These are phyloP conservation scores for Zaprionus ornatus DNA, from an alignment of 1,140 invertebrate genomes.

Conservation along the genomic window DNA sequence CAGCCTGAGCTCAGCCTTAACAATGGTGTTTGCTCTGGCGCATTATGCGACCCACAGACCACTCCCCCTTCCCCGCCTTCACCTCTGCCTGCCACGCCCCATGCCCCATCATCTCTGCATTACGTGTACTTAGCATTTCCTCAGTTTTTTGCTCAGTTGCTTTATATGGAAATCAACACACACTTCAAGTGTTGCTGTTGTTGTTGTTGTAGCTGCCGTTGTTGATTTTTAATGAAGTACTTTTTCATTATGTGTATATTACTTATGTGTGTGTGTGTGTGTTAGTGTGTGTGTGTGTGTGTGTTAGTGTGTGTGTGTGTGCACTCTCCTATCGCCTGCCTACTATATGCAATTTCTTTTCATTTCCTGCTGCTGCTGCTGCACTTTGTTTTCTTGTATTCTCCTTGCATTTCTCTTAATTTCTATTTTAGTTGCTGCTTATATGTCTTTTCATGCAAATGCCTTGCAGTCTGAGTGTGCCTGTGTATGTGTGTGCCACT, in stretches of 20 bases:
- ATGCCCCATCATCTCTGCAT: slow-evolving; percentile 8
- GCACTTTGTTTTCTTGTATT: slow-evolving; percentile 32
- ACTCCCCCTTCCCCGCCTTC: not conserved
- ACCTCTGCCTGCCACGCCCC: not conserved
- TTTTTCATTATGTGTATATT: slow-evolving; percentile 72
- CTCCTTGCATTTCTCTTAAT: slow-evolving; percentile 62
- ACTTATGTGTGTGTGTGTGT: slow-evolving; percentile 13
- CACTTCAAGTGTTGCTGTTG: slow-evolving; percentile 55
- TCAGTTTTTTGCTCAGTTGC: slow-evolving; percentile 56
- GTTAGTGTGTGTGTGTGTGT: not conserved
- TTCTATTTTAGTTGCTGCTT: slow-evolving; percentile 70
- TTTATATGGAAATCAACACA: slow-evolving; percentile 79
- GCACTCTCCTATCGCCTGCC: not conserved
- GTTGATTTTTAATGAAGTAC: slow-evolving; percentile 81
- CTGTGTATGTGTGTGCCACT: slow-evolving; percentile 19
- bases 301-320: not conserved
- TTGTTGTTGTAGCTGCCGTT: slow-evolving; percentile 37
- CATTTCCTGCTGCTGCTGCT: slow-evolving; percentile 61
- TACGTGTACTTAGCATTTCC: slow-evolving; percentile 77
- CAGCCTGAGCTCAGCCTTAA: slow-evolving; percentile 9
- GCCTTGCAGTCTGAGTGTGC: slow-evolving; percentile 22
- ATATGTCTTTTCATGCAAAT: slow-evolving; percentile 70
- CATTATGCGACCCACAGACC: slow-evolving; percentile 1
- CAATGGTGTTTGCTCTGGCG: slow-evolving; percentile 3
- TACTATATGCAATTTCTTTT: slow-evolving; percentile 72